These are phyloP conservation scores for Caenorhabditis brenneri DNA, from an alignment of 1,140 invertebrate genomes.

Conservation along the genomic window DNA sequence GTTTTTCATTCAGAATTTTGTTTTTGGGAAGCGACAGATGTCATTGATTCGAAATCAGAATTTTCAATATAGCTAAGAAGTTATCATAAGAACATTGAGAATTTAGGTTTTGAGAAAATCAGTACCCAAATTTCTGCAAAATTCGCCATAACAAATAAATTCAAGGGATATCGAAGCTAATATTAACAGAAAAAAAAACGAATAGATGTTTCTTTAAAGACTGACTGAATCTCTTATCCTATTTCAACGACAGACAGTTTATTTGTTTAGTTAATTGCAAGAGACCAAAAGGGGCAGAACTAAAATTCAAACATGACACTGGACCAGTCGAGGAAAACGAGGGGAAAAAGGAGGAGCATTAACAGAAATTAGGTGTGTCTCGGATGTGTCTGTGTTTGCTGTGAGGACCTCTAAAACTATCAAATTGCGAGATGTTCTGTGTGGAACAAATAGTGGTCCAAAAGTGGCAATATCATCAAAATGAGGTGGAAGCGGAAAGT, in stretches of 20 bases:
- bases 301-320: neutral
- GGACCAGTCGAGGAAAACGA: neutral
- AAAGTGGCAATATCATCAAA: neutral
- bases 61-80: too few species aligned
- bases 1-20: too few species aligned
- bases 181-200: too few species aligned
- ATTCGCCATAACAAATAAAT: neutral
- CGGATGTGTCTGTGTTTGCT: slow-evolving; percentile 38
- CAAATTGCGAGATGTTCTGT: slow-evolving; percentile 29
- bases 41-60: too few species aligned
- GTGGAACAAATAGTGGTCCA: neutral
- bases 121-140: neutral
- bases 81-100: too few species aligned
- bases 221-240: too few species aligned
- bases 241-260: neutral
- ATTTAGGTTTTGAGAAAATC: too few species aligned
- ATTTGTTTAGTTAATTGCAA: slow-evolving; percentile 23
- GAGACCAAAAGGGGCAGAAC: neutral
- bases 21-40: too few species aligned
- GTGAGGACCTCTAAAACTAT: neutral
- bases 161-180: too few species aligned
- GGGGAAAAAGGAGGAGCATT: neutral
- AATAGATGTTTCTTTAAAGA: too few species aligned
- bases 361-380: slow-evolving; percentile 39
- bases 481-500: neutral